Percentiles rank a stretch among this genome's conserved stretches.
phyloP scores from a whole-genome alignment of 2,888 invertebrate genomes.

The Herminia tarsipennalis region DNA sequence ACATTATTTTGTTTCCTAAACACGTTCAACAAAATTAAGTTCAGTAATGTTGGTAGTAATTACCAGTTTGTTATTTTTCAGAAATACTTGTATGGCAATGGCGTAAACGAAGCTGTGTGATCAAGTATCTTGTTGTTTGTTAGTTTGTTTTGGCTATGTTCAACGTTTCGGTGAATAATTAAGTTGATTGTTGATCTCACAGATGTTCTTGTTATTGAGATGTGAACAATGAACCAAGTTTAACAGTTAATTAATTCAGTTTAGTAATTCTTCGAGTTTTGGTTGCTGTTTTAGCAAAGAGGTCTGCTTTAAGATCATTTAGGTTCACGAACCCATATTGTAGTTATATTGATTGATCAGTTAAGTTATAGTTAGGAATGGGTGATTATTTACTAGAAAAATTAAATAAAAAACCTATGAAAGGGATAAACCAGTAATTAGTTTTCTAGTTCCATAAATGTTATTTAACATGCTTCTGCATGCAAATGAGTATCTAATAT shows the following conservation, averaged over 20 bases:
- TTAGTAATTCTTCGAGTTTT: background rate
- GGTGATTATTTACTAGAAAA: too few species aligned
- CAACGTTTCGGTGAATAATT: slow-evolving; percentile 20
- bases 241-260: background rate
- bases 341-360: too few species aligned
- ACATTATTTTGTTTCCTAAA: slow-evolving; percentile 4
- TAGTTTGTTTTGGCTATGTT: slow-evolving; percentile 14
- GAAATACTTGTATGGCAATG: slow-evolving; percentile 20
- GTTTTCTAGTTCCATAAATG: too few species aligned
- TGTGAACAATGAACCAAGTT: slow-evolving; percentile 3
- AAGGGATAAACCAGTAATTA: too few species aligned
- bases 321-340: too few species aligned
- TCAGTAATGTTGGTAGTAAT: slow-evolving; percentile 9
- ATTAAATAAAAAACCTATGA: too few species aligned
- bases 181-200: slow-evolving; percentile 22
- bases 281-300: too few species aligned
- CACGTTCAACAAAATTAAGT: slow-evolving; percentile 9
- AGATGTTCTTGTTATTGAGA: slow-evolving; percentile 16
- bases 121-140: slow-evolving; percentile 18
- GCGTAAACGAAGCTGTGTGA: slow-evolving; percentile 12
- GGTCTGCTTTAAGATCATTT: too few species aligned
- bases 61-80: slow-evolving; percentile 19
- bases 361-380: background rate
- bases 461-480: too few species aligned
- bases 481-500: too few species aligned